Evolutionary conservation across 2,113 vertebrate genomes (phyloP), one percentile per base, ranked within the genome.

Genomic region (Ardeotis arabs): DNA sequence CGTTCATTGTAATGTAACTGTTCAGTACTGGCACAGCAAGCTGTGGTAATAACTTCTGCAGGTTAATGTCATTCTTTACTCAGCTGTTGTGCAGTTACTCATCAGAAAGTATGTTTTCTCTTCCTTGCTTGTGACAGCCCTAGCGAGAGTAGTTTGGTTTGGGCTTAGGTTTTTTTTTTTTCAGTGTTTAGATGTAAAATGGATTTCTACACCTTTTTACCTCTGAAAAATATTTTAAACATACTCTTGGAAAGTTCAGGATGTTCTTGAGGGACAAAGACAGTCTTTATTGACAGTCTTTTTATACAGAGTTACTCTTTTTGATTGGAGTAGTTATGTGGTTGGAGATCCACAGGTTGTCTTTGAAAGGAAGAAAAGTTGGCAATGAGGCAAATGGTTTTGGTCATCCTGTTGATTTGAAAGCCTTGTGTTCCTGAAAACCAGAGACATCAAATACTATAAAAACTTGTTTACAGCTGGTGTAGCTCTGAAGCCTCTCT

Each of bases 61-160:
- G 50, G 76, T 79, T 94, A 87, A 77, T 87, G 58, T 52, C 21
- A 75, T 93, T 90, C 89, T 93, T 89, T 82, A 72, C 69, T 92
- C 33, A 92, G 33, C 47, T 74, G 50, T 83, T 81, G 31, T 75
- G 78, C 58, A 91, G 12, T 85, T 95, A 79, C 50, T 28, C 12
- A 33, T 89, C 69, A 73, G 66, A 91, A 94, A 70, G 47, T n/a
- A 78, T 74, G 41, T 55, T 84, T 87, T 73, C 50, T 85, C 35
- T 59, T 91, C 44, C 18, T 90, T 63, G 52, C 27, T 13, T 82
- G 19, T 37, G 47, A 87, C 53, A 78, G 25, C 53, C 12, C 24
- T 55, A 41, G 14, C 52, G 23, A 83, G 78, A 78, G 39, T 35
- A 27, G 25, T 64, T 90, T 64, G 53, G 17, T 16, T 55, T 28